Percentiles rank a stretch among this genome's conserved stretches.
These are phyloP conservation scores for Mya arenaria DNA, from an alignment of 1,140 invertebrate species.

Conservation along the genomic window DNA sequence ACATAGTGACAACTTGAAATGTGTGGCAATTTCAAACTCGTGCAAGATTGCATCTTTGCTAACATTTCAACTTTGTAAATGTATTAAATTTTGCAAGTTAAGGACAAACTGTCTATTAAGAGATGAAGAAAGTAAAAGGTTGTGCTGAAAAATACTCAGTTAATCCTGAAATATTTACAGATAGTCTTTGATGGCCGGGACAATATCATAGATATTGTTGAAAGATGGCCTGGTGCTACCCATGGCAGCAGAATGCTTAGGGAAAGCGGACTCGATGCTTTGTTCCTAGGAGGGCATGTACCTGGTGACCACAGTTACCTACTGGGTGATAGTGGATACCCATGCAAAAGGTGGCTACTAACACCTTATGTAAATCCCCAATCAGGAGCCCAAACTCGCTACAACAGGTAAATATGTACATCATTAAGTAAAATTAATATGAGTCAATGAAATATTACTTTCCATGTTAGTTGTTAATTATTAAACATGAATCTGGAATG, in stretches of 20 bases:
- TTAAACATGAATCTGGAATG: not conserved
- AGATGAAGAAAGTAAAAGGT: no score
- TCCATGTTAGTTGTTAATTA: not conserved
- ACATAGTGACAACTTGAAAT: no score
- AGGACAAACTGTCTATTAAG: no score
- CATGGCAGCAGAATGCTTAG: conserved; percentile 10
- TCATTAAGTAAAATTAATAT: no score
- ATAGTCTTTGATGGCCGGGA: conserved; percentile 7
- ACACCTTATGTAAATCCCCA: conserved; percentile 52
- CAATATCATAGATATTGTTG: not conserved
- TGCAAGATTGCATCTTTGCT: no score
- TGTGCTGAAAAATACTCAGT: conserved; percentile 7
- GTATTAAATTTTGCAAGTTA: no score
- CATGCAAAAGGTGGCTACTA: conserved; percentile 48
- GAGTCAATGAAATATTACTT: not conserved
- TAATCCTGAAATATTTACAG: not conserved
- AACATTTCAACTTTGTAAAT: not conserved
- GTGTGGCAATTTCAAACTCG: no score
- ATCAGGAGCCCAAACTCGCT: not conserved
- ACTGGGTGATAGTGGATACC: conserved; percentile 60
- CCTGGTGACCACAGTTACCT: not conserved
- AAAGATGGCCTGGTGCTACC: conserved; percentile 1
- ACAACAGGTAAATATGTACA: not conserved
- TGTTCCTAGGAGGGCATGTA: not conserved
- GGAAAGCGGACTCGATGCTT: not conserved